Conservation (phyloP, 1,140 invertebrate genomes). For the Nasonia vitripennis region DNA sequence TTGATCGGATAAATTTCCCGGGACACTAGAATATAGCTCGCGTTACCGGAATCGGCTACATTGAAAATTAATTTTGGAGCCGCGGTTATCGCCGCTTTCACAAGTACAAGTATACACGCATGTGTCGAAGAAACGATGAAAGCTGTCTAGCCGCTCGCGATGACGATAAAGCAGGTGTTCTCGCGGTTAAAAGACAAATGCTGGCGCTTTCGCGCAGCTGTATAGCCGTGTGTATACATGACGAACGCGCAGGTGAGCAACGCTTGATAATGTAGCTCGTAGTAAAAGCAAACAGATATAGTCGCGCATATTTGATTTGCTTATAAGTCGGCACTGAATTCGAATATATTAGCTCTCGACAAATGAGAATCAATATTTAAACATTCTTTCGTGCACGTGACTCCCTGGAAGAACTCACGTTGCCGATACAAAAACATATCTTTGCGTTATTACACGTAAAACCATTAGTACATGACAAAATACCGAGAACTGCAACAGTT, state of each 20-base stretch:
- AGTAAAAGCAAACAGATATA: background rate
- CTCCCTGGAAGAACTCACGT: background rate
- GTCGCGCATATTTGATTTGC: background rate
- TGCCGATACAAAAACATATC: background rate
- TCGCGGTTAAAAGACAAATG: background rate
- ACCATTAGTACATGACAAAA: background rate
- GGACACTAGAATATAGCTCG: no score
- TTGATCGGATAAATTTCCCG: no score
- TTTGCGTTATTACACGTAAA: background rate
- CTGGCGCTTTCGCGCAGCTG: conserved; percentile 4
- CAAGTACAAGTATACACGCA: background rate
- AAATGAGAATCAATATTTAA: background rate
- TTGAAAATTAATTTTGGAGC: background rate
- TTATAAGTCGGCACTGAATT: background rate
- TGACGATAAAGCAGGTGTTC: conserved; percentile 9
- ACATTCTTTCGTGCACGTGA: background rate
- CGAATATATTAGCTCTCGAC: background rate
- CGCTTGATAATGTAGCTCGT: background rate
- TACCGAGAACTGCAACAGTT: background rate
- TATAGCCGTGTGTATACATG: background rate
- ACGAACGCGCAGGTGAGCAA: background rate
- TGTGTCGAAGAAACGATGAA: background rate
- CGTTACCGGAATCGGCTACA: no score
- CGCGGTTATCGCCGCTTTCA: background rate
- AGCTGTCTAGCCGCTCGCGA: background rate